Base-by-base conservation (phyloP, 2,888 invertebrate genomes). In the Rhagonycha fulva region DNA sequence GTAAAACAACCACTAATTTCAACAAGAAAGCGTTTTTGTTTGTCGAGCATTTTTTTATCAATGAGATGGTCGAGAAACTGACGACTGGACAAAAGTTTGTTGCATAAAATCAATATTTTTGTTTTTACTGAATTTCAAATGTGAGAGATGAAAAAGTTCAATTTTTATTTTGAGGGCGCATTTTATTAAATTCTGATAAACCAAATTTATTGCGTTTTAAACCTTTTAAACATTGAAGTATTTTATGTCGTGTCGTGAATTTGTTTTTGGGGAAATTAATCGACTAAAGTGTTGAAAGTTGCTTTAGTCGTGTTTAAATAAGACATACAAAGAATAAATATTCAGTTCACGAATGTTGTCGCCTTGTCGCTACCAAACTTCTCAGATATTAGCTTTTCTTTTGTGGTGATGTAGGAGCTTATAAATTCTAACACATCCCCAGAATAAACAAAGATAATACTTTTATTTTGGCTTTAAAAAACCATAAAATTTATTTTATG, bases 321-420 rank as follows among this genome's bases (percentile, higher is more conserved):
- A 82, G 81, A 79, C 79, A 79, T 80, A 76, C 77, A 79, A 47
- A 47, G 77, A 80, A 80, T 82, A 82, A 80, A 81, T 81, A 82
- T 82, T 81, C 82, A 80, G 79, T 82, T 80, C 82, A 82, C 82
- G 81, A 80, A 80, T 81, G 81, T 80, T 81, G 81, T 81, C 82
- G 81, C 81, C 80, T 80, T 80, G 80, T 81, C 79, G 76, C 72
- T 76, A 79, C 76, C 79, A 79, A 77, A 78, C 77, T 76, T 71
- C 71, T 75, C 76, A 77, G 80, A 81, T 81, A 82, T 81, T 82
- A 81, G 82, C 80, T 82, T 81, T 77, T 78, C 78, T 79, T 79
- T 75, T 76, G 76, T 71, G 75, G 77, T 81, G 81, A 81, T 81
- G 80, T 79, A 81, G 80, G 80, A 79, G 79, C 79, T 81, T 82